These are phyloP conservation scores for Etia nguti DNA, from an alignment of 2,113 vertebrate species.

Conservation along the genomic window DNA sequence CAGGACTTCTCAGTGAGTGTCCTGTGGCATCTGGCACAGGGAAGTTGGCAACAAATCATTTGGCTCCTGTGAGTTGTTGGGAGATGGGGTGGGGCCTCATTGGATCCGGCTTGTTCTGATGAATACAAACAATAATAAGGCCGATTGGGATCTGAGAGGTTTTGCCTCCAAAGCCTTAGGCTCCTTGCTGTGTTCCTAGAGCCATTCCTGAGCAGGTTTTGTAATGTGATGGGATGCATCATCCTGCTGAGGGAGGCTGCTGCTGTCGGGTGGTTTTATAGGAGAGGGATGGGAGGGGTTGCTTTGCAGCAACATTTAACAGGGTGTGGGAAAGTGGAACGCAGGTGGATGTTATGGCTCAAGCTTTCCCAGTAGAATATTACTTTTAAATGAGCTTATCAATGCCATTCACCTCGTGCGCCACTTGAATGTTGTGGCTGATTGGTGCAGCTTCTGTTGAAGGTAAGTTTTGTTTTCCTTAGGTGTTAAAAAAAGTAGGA, in stretches of 20 bases:
- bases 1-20: neutral
- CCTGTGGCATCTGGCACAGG: neutral
- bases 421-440: neutral
- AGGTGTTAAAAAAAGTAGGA: neutral
- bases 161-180: neutral
- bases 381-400: neutral
- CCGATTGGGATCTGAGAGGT: neutral
- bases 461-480: conserved; percentile 6
- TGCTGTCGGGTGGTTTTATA: neutral
- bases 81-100: neutral
- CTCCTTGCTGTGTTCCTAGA: neutral
- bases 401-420: neutral
- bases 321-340: neutral
- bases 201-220: neutral
- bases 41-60: neutral
- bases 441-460: neutral
- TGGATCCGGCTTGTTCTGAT: neutral
- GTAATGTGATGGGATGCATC: neutral
- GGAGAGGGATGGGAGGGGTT: neutral
- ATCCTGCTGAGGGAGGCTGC: neutral
- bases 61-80: neutral
- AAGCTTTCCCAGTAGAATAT: neutral
- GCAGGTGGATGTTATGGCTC: neutral
- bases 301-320: neutral
- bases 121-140: neutral